A percentile compares a stretch with the other conserved stretches of the same genome.
Evolutionary conservation across 1,140 invertebrate genomes (phyloP).

Genomic region (Ceratina japonica): DNA sequence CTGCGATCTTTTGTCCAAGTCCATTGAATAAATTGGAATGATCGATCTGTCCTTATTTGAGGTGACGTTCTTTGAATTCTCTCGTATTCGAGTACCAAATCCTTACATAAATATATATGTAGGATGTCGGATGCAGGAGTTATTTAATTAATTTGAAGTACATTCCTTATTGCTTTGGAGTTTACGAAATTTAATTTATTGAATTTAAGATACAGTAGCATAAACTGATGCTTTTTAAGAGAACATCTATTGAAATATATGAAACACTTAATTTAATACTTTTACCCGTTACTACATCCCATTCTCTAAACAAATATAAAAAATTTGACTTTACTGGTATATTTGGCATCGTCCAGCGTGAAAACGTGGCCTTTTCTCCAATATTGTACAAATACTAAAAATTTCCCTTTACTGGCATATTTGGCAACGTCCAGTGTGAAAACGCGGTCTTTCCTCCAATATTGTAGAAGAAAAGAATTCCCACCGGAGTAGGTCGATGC

Average conservation of each 20-base stretch:
- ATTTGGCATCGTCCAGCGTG: not conserved
- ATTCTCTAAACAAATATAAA: not conserved
- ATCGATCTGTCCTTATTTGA: too few relatives aligned
- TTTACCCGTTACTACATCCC: too few relatives aligned
- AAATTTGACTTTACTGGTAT: not conserved
- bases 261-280: too few relatives aligned
- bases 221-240: too few relatives aligned
- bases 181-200: too few relatives aligned
- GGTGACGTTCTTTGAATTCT: not conserved
- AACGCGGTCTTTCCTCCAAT: not conserved
- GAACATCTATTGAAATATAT: too few relatives aligned
- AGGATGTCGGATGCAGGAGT: not conserved
- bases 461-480: slow-evolving; percentile 23
- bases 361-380: not conserved
- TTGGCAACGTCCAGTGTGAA: not conserved
- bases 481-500: not conserved
- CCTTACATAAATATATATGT: not conserved
- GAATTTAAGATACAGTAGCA: too few relatives aligned
- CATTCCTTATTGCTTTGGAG: not conserved
- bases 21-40: too few relatives aligned
- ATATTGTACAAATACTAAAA: not conserved
- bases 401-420: not conserved
- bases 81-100: not conserved
- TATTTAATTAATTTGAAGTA: not conserved
- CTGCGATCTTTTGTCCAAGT: too few relatives aligned